Evolutionary conservation across 2,888 invertebrate species (phyloP).

Genomic region (Dasypogon diadema): DNA sequence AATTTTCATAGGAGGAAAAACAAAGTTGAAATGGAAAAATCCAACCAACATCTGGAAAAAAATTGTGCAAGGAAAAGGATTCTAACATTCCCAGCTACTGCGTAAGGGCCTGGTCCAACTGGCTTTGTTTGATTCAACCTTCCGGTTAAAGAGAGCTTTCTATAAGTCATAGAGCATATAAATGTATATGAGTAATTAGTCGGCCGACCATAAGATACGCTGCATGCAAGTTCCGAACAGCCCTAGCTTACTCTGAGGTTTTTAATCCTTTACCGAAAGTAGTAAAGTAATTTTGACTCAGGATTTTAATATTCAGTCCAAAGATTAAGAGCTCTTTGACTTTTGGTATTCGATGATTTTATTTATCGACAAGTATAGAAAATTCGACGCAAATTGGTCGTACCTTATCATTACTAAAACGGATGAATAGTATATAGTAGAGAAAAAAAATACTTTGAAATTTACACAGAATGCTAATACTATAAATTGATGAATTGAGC

Average conservation of each 20-base stretch:
- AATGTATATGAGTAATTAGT: background rate
- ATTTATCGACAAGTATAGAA: too few relatives aligned
- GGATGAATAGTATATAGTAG: too few relatives aligned
- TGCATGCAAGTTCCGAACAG: background rate
- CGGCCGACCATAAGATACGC: background rate
- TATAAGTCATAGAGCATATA: background rate
- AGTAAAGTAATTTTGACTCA: background rate
- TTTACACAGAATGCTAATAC: too few relatives aligned
- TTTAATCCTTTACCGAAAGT: background rate
- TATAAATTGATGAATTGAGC: too few relatives aligned
- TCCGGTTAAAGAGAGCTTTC: conserved; percentile 39
- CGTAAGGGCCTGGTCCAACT: conserved; percentile 44
- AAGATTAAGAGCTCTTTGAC: background rate
- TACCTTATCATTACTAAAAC: too few relatives aligned
- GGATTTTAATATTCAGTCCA: background rate
- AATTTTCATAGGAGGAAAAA: conserved; percentile 29
- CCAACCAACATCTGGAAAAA: conserved; percentile 22
- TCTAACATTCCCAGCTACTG: conserved; percentile 27
- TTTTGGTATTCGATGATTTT: too few relatives aligned
- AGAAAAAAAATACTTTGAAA: too few relatives aligned
- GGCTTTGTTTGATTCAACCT: conserved; percentile 40
- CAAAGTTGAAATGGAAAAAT: conserved; percentile 27
- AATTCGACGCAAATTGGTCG: too few relatives aligned
- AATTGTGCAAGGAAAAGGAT: conserved; percentile 38
- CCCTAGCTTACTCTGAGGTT: background rate